phyloP scores from a whole-genome alignment of 2,888 invertebrate species.

The Thysanoteuthis rhombus region DNA sequence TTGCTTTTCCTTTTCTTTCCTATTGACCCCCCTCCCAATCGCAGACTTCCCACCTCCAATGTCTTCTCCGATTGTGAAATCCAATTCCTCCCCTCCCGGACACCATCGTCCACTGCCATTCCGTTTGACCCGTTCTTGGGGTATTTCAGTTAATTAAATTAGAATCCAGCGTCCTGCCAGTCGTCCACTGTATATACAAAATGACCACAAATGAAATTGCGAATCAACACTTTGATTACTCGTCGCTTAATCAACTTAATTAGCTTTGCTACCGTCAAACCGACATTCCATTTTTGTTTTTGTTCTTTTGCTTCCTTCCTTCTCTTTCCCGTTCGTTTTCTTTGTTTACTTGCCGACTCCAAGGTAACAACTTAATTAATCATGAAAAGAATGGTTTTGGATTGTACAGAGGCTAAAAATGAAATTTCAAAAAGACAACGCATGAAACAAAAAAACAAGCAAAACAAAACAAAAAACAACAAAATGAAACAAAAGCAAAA shows the following conservation, averaged over 20 bases:
- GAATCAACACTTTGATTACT: not conserved
- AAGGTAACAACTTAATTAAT: not conserved
- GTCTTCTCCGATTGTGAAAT: too few species aligned
- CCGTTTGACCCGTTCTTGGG: not conserved
- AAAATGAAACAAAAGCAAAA: too few species aligned
- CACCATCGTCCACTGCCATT: not conserved
- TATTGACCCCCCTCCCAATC: too few species aligned
- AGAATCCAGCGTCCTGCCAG: not conserved
- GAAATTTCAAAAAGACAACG: too few species aligned
- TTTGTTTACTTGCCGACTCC: not conserved
- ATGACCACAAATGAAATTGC: not conserved
- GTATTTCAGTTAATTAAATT: not conserved
- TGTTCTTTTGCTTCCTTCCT: not conserved
- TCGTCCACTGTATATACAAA: not conserved
- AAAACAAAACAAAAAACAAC: too few species aligned
- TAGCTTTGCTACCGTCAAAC: not conserved
- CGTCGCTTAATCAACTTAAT: not conserved
- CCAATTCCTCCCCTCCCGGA: too few species aligned
- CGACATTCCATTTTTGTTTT: not conserved
- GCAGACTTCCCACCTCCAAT: too few species aligned
- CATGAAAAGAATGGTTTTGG: not conserved
- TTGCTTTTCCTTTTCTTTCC: too few species aligned
- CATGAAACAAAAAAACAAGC: too few species aligned
- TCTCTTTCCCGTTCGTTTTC: not conserved
- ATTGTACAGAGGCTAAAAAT: too few species aligned